Evolutionary conservation across 23 tunicate genomes (phyloP), one percentile per base, ranked within the genome.

Genomic region (Clavelina lepadiformis): DNA sequence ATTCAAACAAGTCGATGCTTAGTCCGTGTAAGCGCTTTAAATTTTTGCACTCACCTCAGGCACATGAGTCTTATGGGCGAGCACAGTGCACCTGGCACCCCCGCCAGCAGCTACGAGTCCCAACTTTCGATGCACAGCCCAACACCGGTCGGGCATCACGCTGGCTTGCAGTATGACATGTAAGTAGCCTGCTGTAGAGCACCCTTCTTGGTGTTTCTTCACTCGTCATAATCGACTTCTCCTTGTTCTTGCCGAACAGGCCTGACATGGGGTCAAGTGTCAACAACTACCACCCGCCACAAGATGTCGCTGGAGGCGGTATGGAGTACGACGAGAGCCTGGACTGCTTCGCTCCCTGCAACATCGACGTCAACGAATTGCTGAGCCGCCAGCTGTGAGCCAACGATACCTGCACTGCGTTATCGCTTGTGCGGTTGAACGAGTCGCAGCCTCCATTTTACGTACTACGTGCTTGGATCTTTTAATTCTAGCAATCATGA

Each of bases 321-420:
- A 86, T 86, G 95, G 95, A 86, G 6, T 86, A 86, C 67, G 95
- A 86, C 80, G 95, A 86, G 33, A 68, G 56, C 30, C 46, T 86
- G 52, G 79, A 71, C 13, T 82, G 81, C 26, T 78, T 86, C 70
- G 72, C 44, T 22, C 58, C 83, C 15, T 72, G 76, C 71, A 82
- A 68, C 75, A 86, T 86, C 28, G 95, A 86, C 70, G 95, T 86
- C 38, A 78, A 86, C 56, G 95, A 86, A 58, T 76, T 86, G 0
- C 74, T 86, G 28, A 77, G 85, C 35, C 78, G 95, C 26, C 83
- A 76, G 51, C 47, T 84, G 61, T 84, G 51, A 63, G 20, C 57
- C 3, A 15, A 41, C 13, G 15, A 41, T 41, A 41, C 49, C 13
- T 41, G 13, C 11, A 41, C 15, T 15, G 49, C 49, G 49, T 41